Evolutionary conservation across 2,797 vertebrate species (phyloP).

Genomic region (Antennarius maculatus): DNA sequence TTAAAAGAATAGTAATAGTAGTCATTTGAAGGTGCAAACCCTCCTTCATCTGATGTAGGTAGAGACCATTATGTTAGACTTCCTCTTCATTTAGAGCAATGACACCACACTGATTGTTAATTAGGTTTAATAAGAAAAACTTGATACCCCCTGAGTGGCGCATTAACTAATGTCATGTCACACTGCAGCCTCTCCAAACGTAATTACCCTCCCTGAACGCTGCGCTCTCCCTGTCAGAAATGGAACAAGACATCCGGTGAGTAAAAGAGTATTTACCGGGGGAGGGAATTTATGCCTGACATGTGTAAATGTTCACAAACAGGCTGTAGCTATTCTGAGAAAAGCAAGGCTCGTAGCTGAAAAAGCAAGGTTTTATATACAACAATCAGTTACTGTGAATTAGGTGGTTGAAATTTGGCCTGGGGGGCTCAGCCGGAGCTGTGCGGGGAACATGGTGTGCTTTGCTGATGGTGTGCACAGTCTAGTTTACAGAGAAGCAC

Average conservation of each 20-base stretch:
- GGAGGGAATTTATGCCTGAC: neutral
- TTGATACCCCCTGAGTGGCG: constrained; percentile 7
- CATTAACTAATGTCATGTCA: constrained; percentile 34
- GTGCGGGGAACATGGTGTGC: constrained; percentile 9
- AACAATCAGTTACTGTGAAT: neutral
- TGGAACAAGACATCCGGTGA: constrained; percentile 27
- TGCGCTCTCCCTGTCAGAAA: constrained; percentile 17
- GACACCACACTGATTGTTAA: constrained; percentile 25
- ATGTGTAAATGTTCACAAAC: constrained; percentile 15
- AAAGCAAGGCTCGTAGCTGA: neutral
- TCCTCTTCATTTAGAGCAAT: neutral
- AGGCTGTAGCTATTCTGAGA: neutral
- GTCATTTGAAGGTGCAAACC: no score
- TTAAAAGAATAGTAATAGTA: no score
- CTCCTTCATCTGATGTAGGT: no score
- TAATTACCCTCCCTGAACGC: constrained; percentile 41
- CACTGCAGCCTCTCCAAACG: constrained; percentile 40
- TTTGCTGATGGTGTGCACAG: constrained; percentile 5
- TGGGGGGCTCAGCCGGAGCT: constrained; percentile 15
- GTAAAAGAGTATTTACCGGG: constrained; percentile 1
- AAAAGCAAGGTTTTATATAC: neutral
- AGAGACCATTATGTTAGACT: constrained; percentile 10
- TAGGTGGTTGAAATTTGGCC: neutral
- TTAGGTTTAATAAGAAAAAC: constrained; percentile 37
- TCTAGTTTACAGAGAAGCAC: constrained; percentile 14